These are phyloP conservation scores for Amphipoea lucens DNA, from an alignment of 2,888 invertebrate genomes.

Conservation along the genomic window DNA sequence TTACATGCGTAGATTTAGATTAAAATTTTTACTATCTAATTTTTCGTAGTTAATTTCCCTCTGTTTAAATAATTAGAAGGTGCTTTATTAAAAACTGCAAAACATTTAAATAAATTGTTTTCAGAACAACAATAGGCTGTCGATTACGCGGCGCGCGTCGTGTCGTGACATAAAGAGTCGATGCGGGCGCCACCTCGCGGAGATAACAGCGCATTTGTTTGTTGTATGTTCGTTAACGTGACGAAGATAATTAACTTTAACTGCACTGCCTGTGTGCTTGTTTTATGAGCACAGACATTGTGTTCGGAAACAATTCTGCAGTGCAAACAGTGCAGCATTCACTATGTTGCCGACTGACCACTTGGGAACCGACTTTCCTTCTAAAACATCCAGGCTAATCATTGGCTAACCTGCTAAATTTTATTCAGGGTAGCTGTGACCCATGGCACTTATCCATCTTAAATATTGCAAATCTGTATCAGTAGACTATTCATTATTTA, in stretches of 20 bases:
- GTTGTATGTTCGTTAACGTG: conserved; percentile 17
- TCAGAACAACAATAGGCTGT: conserved; percentile 23
- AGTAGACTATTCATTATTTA: neutral
- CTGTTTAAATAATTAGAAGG: neutral
- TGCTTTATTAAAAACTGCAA: neutral
- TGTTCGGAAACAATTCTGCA: too few relatives aligned
- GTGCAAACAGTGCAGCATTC: too few relatives aligned
- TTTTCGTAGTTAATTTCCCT: neutral
- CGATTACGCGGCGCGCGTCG: conserved; percentile 2
- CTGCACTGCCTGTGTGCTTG: conserved; percentile 7
- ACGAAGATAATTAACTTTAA: conserved; percentile 18
- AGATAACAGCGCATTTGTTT: conserved; percentile 38
- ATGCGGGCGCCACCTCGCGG: conserved; percentile 48
- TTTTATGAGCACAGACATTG: neutral
- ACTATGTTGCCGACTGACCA: neutral
- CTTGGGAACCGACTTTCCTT: neutral
- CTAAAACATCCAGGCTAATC: neutral
- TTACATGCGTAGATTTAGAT: neutral
- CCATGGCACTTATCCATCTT: neutral
- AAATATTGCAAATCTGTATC: neutral
- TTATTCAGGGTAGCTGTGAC: neutral
- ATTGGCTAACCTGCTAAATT: neutral
- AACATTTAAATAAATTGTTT: neutral
- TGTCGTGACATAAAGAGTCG: conserved; percentile 40
- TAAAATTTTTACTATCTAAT: neutral